phyloP scores from a whole-genome alignment of 1,140 invertebrate genomes.

The Heliconius hermathena region DNA sequence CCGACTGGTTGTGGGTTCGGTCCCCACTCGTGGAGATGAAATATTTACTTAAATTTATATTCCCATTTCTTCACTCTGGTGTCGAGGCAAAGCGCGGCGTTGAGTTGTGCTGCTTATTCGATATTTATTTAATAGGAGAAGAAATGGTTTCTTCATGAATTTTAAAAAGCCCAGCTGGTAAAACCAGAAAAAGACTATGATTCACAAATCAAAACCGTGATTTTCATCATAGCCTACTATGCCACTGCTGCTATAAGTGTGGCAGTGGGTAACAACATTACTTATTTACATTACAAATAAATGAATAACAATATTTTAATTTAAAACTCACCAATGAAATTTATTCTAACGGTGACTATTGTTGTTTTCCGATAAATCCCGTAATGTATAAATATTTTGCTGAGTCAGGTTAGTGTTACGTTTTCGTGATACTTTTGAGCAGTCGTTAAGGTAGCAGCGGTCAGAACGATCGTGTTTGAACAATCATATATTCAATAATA shows the following conservation, averaged over 20 bases:
- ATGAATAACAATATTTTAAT: not conserved
- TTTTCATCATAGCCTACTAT: not conserved
- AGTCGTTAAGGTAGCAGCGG: conserved; percentile 11
- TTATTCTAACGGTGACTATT: not conserved
- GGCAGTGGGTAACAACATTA: not conserved
- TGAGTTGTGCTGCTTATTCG: too few species aligned
- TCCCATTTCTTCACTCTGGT: too few species aligned
- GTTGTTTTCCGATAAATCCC: conserved; percentile 3
- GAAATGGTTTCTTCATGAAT: too few species aligned
- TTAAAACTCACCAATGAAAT: not conserved
- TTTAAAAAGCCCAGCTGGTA: too few species aligned
- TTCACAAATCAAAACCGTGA: not conserved
- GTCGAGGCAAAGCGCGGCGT: too few species aligned
- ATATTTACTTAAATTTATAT: too few species aligned
- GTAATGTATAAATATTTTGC: conserved; percentile 16
- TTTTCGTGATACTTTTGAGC: not conserved
- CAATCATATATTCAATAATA: not conserved
- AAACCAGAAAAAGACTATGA: not conserved
- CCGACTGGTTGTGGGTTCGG: too few species aligned
- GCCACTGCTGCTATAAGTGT: not conserved
- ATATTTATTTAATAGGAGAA: too few species aligned
- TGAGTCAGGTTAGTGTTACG: conserved; percentile 18
- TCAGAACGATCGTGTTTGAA: not conserved
- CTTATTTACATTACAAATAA: not conserved
- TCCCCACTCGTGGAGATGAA: too few species aligned